Conservation (phyloP, 2,113 vertebrate genomes). For the Picathartes gymnocephalus region DNA sequence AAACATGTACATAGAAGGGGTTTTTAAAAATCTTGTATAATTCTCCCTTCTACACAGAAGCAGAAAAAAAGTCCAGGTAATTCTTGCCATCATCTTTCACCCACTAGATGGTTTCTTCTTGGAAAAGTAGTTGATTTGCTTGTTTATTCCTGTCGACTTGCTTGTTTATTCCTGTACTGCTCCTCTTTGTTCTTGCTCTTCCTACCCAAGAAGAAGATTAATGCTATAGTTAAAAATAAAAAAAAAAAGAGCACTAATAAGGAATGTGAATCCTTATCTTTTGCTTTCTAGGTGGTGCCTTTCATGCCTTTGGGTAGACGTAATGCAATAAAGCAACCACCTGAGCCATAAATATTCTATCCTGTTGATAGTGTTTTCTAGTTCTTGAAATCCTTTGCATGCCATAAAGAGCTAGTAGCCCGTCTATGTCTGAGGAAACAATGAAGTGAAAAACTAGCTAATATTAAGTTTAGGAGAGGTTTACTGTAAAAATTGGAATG, state of each 20-base stretch:
- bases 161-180: neutral
- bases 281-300: neutral
- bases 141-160: neutral
- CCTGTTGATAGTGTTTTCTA: neutral
- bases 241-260: neutral
- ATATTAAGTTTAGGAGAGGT: neutral
- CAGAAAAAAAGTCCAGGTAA: neutral
- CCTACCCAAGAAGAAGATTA: neutral
- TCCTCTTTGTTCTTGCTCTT: neutral
- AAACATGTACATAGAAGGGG: neutral
- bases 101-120: neutral
- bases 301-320: neutral
- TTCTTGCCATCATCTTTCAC: neutral
- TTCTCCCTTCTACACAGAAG: neutral
- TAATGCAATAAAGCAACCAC: neutral
- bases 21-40: neutral
- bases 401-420: neutral
- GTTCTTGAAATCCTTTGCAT: neutral
- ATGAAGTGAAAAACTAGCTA: neutral
- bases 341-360: neutral
- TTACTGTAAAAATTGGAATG: neutral
- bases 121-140: neutral
- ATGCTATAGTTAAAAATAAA: neutral
- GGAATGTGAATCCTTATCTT: neutral
- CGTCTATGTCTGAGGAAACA: neutral